Evolutionary conservation across 1,140 invertebrate species (phyloP), one percentile per base, ranked within the genome.

Genomic region (Drosophila athabasca): DNA sequence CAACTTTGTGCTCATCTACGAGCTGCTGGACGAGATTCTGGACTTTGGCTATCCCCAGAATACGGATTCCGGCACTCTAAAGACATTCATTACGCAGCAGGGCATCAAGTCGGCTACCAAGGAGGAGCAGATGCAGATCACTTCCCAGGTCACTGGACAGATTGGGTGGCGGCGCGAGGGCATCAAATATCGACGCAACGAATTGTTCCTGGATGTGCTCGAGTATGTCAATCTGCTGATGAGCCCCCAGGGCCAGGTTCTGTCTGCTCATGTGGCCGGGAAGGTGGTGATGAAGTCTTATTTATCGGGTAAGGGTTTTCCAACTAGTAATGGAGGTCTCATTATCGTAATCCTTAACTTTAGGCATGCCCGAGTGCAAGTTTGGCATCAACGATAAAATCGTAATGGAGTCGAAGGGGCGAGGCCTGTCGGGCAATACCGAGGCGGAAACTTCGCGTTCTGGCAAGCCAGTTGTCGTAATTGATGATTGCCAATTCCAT

Each of bases 31-130:
- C 94, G 99, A 99, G 94, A 99, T 99, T 85, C 93, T 99, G 69
- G 99, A 99, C 92, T 99, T 99, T 95, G 99, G 99, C 3, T 99
- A 99, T 92, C 99, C 99, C 3, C 99, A 99, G 93, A 99, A 99
- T 92, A 99, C 98, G 17, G 99, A 99, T 92, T 99, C 98, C 7
- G 99, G 99, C 24, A 98, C 99, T 19, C 92, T 99, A 76, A 99
- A 99, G 92, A 99, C 98, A 2, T 99, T 99, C 87, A 99, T 99
- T 71, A 99, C 98, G 62, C 99, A 99, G 92, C 98, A 99, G 93
- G 99, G 99, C 65, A 97, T 99, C 19, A 99, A 99, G 93, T 99
- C 98, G 62, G 96, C 98, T 78, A 99, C 97, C 9, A 99, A 99
- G 92, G 99, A 99, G 91, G 99, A 99, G 93, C 99, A 99, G 92